These are phyloP conservation scores for Gambelia wislizenii DNA, from an alignment of 2,797 vertebrate species.

Conservation along the genomic window DNA sequence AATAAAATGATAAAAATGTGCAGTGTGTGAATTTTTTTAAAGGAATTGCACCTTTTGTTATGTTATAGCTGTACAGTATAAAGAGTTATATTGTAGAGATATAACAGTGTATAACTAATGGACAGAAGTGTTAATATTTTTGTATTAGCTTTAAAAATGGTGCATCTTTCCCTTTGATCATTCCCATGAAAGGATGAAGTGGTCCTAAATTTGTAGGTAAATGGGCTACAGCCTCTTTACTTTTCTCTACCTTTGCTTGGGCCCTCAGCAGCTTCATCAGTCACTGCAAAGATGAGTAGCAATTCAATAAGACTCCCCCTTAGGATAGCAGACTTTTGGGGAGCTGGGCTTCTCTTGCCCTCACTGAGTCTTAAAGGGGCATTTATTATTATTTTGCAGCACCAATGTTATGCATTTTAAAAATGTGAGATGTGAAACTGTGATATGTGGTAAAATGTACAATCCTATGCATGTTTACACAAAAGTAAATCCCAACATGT, in stretches of 20 bases:
- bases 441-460: slow-evolving; percentile 64
- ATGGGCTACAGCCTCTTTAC: slow-evolving; percentile 60
- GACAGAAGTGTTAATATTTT: slow-evolving; percentile 86
- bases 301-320: slow-evolving; percentile 69
- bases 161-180: slow-evolving; percentile 77
- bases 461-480: not conserved
- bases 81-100: slow-evolving; percentile 87
- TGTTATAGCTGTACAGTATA: slow-evolving; percentile 87
- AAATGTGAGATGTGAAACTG: slow-evolving; percentile 47
- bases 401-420: slow-evolving; percentile 62
- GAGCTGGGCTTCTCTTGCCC: slow-evolving; percentile 69
- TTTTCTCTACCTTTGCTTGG: slow-evolving; percentile 52
- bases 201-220: slow-evolving; percentile 69
- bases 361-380: slow-evolving; percentile 67
- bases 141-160: slow-evolving; percentile 82
- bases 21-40: slow-evolving; percentile 85
- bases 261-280: slow-evolving; percentile 70
- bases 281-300: slow-evolving; percentile 68
- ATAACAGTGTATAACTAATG: slow-evolving; percentile 83
- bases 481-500: not conserved
- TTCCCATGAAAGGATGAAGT: slow-evolving; percentile 72
- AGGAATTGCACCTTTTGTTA: slow-evolving; percentile 85
- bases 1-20: slow-evolving; percentile 97
- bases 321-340: slow-evolving; percentile 63
- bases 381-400: slow-evolving; percentile 69